Evolutionary conservation across 2,113 vertebrate species (phyloP).

Genomic region (Alectura lathami): DNA sequence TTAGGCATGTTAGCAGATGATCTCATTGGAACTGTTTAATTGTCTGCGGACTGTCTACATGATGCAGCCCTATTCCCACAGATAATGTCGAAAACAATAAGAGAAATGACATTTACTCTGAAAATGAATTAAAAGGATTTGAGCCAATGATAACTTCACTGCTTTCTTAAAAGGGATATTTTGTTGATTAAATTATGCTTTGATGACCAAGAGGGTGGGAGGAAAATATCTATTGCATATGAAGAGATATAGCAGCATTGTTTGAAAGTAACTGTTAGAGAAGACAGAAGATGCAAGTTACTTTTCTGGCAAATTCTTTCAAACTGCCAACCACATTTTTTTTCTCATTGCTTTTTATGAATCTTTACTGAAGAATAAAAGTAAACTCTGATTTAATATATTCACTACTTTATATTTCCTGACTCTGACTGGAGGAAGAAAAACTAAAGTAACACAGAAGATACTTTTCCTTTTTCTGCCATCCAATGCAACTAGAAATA

Average conservation of each 20-base stretch:
- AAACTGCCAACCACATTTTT: neutral
- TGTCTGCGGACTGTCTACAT: neutral
- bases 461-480: conserved; percentile 18
- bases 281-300: neutral
- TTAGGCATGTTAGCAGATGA: neutral
- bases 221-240: neutral
- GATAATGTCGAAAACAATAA: neutral
- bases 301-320: neutral
- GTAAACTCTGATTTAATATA: neutral
- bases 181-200: neutral
- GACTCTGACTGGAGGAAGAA: neutral
- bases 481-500: conserved; percentile 38
- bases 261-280: neutral
- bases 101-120: neutral
- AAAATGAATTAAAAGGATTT: neutral
- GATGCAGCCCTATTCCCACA: rapidly evolving
- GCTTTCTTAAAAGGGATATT: neutral
- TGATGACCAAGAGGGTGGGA: neutral
- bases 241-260: neutral
- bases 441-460: neutral
- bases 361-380: neutral
- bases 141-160: neutral
- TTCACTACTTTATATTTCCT: neutral
- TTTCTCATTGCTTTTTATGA: neutral
- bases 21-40: neutral